Percentiles rank a stretch among this genome's conserved stretches.
Evolutionary conservation across 2,113 vertebrate species (phyloP).

Genomic region (Pseudorasbora parva): DNA sequence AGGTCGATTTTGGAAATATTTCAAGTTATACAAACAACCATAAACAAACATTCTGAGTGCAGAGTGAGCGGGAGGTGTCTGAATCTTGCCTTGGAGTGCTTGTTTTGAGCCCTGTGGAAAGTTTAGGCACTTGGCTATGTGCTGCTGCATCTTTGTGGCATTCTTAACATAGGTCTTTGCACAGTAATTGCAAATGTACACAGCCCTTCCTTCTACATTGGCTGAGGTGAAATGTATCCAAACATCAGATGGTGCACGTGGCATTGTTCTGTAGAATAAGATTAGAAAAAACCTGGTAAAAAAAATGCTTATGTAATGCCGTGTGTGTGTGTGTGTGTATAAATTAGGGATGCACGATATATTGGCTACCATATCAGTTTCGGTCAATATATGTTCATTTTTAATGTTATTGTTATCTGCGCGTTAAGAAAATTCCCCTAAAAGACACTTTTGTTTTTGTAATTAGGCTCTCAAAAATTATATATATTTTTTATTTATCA

Average conservation of each 20-base stretch:
- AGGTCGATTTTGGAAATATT: background rate
- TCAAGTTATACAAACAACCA: background rate
- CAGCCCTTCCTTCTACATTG: slow-evolving; percentile 58
- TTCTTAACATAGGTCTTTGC: slow-evolving; percentile 59
- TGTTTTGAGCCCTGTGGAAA: slow-evolving; percentile 46
- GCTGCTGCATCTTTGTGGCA: slow-evolving; percentile 65
- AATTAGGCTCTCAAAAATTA: too few relatives aligned
- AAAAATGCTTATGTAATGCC: slow-evolving; percentile 7
- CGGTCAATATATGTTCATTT: too few relatives aligned
- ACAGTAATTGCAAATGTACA: slow-evolving; percentile 66
- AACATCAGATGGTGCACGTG: slow-evolving; percentile 59
- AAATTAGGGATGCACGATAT: too few relatives aligned
- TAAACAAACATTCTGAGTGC: too few relatives aligned
- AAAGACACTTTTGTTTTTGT: too few relatives aligned
- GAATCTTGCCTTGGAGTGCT: background rate
- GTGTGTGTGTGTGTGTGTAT: background rate
- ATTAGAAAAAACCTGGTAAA: background rate
- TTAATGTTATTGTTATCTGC: too few relatives aligned
- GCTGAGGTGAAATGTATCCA: slow-evolving; percentile 64
- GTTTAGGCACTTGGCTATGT: slow-evolving; percentile 63
- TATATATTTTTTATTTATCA: too few relatives aligned
- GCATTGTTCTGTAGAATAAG: slow-evolving; percentile 60
- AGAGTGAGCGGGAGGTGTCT: background rate
- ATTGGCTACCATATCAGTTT: too few relatives aligned
- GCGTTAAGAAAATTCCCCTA: too few relatives aligned